Evolutionary conservation across 2,888 invertebrate species (phyloP), one percentile per base, ranked within the genome.

Genomic region (Pegoplata infirma): DNA sequence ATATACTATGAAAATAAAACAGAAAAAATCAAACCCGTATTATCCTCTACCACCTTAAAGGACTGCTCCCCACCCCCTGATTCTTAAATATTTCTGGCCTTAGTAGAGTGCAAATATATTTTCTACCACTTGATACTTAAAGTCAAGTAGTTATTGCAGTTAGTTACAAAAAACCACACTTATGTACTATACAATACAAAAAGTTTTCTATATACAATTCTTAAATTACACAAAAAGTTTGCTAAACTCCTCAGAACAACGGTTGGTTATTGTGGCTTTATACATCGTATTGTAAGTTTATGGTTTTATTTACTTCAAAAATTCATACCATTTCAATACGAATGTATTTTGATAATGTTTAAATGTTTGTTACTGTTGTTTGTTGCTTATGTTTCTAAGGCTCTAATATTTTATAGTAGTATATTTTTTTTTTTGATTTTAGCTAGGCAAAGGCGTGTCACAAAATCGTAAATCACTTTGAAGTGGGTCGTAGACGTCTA

Each of bases 381-480:
- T 25, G 59, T 66, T 81, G 80, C 78, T 81, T 81, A 80, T 83
- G 82, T 82, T 63, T 51, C 51, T 36, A 73, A 64, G 63, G 59
- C 63, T 66, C 49, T 67, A 63, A 71, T 86, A 87, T 84, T 87
- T n/a, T n/a, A n/a, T n/a, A n/a, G n/a, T n/a, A n/a, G n/a, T n/a
- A n/a, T n/a, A n/a, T n/a, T n/a, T n/a, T n/a, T n/a, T n/a, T n/a
- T n/a, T n/a, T n/a, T n/a, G n/a, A n/a, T n/a, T n/a, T 86, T 64
- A 69, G 88, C 85, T 87, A 86, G 88, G 86, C 85, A 84, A 86
- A 83, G 88, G 88, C 89, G 88, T 89, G 86, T 84, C 88, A 76
- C 81, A 82, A 81, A 85, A 87, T 87, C 89, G 88, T 88, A 89
- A 88, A 88, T 88, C 88, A 88, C 87, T 87, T 88, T 88, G 88